Base-by-base conservation (phyloP, 2,888 invertebrate genomes). In the Callimorpha dominula region DNA sequence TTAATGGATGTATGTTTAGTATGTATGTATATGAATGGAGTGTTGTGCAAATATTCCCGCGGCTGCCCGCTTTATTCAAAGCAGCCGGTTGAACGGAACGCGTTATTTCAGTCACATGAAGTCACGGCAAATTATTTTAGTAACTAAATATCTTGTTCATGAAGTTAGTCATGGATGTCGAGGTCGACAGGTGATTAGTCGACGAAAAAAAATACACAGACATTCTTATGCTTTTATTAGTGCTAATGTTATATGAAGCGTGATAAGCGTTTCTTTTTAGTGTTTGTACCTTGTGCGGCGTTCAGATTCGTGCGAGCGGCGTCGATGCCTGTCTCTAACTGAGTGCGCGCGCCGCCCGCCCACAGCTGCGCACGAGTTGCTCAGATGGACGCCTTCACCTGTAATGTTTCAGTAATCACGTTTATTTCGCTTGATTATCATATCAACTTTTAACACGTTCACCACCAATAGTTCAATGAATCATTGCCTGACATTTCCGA, bases 301-400 rank as follows among this genome's bases (percentile, higher is more conserved):
- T 87, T 91, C 90, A 89, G 92, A 86, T 92, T 95, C 95, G 95
- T 95, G 95, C 94, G 95, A 95, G 94, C 94, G 94, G 94, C 93
- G 91, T 89, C 92, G 90, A 83, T 87, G 95, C 95, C 95, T 89
- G 91, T 88, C 93, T 94, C 92, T 94, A 83, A 95, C 95, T 95
- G 94, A 93, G 86, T 88, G 84, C 76, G 84, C 81, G 84, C 83
- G 85, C 83, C 86, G 88, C 87, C 91, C 92, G 94, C 94, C 93
- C 92, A 92, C 93, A 88, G 82, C 73, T 83, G 84, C 84, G 85
- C 84, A 75, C 79, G 85, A 86, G 83, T 80, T 83, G 79, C 74
- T 80, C 83, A 84, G 85, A 86, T 79, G 76, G 78, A 82, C 87
- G 84, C 80, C 85, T 88, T 91, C 92, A 95, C 95, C 95, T 95